Conservation (phyloP, 2,888 invertebrate species). For the Cerastis leucographa region DNA sequence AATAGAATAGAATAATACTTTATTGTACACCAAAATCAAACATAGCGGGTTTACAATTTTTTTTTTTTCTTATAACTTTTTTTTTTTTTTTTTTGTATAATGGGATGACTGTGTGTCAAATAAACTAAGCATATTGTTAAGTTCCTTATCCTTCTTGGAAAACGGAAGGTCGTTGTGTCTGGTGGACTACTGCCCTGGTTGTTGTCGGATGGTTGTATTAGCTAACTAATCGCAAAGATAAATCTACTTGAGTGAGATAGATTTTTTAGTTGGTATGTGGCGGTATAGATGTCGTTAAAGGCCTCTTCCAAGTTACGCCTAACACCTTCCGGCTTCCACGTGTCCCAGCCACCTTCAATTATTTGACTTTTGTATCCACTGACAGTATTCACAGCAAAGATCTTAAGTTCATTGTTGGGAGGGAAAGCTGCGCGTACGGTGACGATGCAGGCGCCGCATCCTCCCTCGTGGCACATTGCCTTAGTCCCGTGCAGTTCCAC, state of each 20-base stretch:
- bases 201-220: background rate
- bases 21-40: no score
- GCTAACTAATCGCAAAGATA: background rate
- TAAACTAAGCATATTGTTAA: background rate
- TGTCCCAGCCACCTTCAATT: background rate
- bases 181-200: background rate
- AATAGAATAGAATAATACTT: no score
- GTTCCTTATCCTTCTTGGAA: background rate
- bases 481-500: conserved; percentile 93
- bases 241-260: background rate
- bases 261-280: background rate
- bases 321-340: background rate
- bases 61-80: no score
- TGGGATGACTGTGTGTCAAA: background rate
- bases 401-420: conserved; percentile 82
- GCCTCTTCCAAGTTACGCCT: background rate
- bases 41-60: no score
- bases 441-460: conserved; percentile 93
- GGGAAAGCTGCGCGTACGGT: conserved; percentile 85
- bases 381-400: conserved; percentile 92
- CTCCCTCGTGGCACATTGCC: conserved; percentile 93
- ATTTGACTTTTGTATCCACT: conserved; percentile 72
- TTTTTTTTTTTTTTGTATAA: no score
- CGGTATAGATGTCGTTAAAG: background rate
- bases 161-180: background rate